A percentile compares a stretch with the other conserved stretches of the same genome.
Evolutionary conservation across 2,113 vertebrate species (phyloP).

Genomic region (Pelmatolapia mariae): DNA sequence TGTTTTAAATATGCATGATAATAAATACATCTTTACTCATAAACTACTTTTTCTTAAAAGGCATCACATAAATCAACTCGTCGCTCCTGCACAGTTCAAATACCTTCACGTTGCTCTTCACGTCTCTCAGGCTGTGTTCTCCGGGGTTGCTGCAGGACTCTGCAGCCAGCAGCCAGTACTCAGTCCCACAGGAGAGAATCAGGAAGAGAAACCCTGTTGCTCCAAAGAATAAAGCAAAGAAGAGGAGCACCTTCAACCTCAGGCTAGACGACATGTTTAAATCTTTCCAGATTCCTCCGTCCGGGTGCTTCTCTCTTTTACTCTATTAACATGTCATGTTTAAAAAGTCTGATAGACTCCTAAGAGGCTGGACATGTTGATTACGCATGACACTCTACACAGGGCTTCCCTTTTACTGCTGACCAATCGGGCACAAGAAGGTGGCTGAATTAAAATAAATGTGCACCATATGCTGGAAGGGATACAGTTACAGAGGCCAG

Average conservation of each 20-base stretch:
- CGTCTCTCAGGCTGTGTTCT: not conserved
- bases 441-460: constrained; percentile 5
- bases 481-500: constrained; percentile 14
- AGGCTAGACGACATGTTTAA: not conserved
- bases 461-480: not conserved
- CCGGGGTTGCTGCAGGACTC: not conserved
- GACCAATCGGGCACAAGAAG: not conserved
- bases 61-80: not conserved
- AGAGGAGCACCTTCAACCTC: constrained; percentile 26
- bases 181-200: constrained; percentile 31
- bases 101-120: not conserved
- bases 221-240: constrained; percentile 29
- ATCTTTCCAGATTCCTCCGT: not conserved
- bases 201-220: not conserved
- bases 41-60: not conserved
- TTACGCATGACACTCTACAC: not conserved
- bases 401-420: not conserved
- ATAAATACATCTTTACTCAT: not conserved
- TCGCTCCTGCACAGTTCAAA: not conserved
- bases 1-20: not conserved
- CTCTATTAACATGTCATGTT: not conserved
- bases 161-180: constrained; percentile 50
- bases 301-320: not conserved
- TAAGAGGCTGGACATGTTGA: not conserved
- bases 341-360: not conserved